Evolutionary conservation across 1,140 invertebrate species (phyloP).

Genomic region (Carposina sasakii): DNA sequence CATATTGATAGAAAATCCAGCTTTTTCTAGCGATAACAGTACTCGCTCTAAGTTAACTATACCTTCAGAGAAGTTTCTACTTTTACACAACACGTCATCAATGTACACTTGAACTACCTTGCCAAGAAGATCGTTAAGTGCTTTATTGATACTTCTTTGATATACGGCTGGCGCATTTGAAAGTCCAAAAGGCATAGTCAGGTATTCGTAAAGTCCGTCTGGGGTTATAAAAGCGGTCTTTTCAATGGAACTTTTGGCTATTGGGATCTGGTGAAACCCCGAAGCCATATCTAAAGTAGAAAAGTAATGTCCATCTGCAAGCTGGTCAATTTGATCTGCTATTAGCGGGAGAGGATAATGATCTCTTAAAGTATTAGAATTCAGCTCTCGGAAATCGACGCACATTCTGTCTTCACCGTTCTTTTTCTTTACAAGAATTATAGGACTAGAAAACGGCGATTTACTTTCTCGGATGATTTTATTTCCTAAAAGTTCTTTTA

Average conservation of each 20-base stretch:
- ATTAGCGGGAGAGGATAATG: slow-evolving; percentile 61
- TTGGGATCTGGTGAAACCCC: slow-evolving; percentile 64
- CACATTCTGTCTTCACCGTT: slow-evolving; percentile 30
- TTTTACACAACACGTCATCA: slow-evolving; percentile 27
- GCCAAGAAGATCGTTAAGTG: slow-evolving; percentile 7
- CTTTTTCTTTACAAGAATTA: slow-evolving; percentile 29
- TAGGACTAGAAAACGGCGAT: slow-evolving; percentile 22
- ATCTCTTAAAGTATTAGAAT: slow-evolving; percentile 50
- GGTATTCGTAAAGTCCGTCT: slow-evolving; percentile 35
- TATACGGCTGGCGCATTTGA: slow-evolving; percentile 33
- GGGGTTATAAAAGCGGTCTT: slow-evolving; percentile 60
- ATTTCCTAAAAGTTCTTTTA: slow-evolving; percentile 10
- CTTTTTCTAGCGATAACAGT: slow-evolving; percentile 4
- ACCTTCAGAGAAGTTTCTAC: slow-evolving; percentile 16
- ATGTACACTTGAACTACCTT: too few species aligned
- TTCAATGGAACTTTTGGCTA: slow-evolving; percentile 38
- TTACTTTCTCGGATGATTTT: slow-evolving; percentile 13
- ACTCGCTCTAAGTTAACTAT: slow-evolving; percentile 6
- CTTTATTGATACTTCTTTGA: slow-evolving; percentile 22
- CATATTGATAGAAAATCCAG: slow-evolving; percentile 13
- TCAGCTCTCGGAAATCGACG: slow-evolving; percentile 59
- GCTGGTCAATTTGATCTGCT: slow-evolving; percentile 54
- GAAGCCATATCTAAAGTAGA: slow-evolving; percentile 39
- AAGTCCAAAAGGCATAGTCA: slow-evolving; percentile 34
- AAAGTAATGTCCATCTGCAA: slow-evolving; percentile 17